Base-by-base conservation (phyloP, 2,888 invertebrate genomes). In the Molanna angustata region DNA sequence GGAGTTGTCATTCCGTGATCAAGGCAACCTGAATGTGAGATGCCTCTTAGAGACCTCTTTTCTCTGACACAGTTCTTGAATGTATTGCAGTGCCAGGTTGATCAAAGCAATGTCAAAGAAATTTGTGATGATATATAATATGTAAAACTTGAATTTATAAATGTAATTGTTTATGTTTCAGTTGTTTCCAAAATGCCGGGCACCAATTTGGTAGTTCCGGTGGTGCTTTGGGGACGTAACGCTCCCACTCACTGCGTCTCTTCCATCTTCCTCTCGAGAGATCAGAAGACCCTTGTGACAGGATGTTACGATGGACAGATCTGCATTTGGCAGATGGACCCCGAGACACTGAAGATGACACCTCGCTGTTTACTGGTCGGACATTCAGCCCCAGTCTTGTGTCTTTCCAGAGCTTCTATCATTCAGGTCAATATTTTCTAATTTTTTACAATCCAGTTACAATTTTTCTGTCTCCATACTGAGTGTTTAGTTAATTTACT, bases 221-320 rank as follows among this genome's bases (percentile, higher is more conserved):
- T 99, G 55, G 94, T 98, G 56, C 76, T 99, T 49, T 99, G 99
- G 99, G 98, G 98, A 21, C 90, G 90, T 64, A 84, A 90, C 66
- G 91, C 98, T 2, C 98, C 98, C 1, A 94, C 96, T 2, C 97
- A 98, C 74, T 95, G 95, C 67, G 91, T 99, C 61, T 95, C 95
- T 0, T 89, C 94, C 52, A 86, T 99, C 54, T 90, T 92, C 66
- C 78, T 97, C 49, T 94, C 96, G 16, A 83, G 88, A 55, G 95
- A 97, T 73, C 91, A 94, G 69, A 88, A 84, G 68, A 94, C 93
- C 7, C 78, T 99, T 41, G 90, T 96, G 41, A 98, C 98, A 2
- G 98, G 97, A 22, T 95, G 96, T 70, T 93, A 96, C 66, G 98
- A 99, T 75, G 99, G 98, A 4, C 98, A 98, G 72, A 92, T 99